These are phyloP conservation scores for Odontomachus brunneus DNA, from an alignment of 1,140 invertebrate genomes.

Conservation along the genomic window DNA sequence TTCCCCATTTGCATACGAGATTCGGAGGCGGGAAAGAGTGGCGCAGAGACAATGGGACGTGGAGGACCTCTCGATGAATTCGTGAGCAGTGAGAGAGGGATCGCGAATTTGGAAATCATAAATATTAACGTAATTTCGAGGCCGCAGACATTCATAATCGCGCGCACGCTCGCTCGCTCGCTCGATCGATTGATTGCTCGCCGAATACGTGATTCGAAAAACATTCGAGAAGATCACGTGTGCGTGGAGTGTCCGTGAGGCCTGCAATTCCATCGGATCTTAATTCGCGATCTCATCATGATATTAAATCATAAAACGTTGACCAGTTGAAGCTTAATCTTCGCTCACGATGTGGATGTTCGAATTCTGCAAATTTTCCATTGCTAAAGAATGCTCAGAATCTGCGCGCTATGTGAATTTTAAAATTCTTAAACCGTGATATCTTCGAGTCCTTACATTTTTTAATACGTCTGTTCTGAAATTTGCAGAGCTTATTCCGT, in stretches of 20 bases:
- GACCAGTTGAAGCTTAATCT: background rate
- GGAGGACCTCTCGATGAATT: constrained; percentile 30
- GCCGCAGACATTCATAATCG: constrained; percentile 1
- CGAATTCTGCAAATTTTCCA: background rate
- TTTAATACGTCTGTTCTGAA: too few relatives aligned
- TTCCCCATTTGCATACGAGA: constrained; percentile 58
- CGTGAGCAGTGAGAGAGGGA: background rate
- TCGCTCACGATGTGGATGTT: background rate
- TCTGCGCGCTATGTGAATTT: background rate
- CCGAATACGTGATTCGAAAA: background rate
- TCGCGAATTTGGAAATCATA: constrained; percentile 20
- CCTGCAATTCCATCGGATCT: background rate
- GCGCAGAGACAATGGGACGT: constrained; percentile 18
- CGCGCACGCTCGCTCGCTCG: background rate
- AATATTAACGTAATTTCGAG: constrained; percentile 44
- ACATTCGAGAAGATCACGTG: background rate
- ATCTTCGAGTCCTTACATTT: background rate
- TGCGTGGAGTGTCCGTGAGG: background rate
- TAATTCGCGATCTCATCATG: background rate
- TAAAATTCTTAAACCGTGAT: background rate
- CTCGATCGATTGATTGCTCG: constrained; percentile 2
- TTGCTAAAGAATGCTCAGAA: background rate
- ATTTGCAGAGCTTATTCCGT: too few relatives aligned
- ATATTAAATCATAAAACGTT: background rate
- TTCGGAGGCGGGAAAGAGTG: constrained; percentile 28